Percentiles rank a stretch among this genome's conserved stretches.
Evolutionary conservation across 2,113 vertebrate genomes (phyloP).

Genomic region (Actinemys pallida): DNA sequence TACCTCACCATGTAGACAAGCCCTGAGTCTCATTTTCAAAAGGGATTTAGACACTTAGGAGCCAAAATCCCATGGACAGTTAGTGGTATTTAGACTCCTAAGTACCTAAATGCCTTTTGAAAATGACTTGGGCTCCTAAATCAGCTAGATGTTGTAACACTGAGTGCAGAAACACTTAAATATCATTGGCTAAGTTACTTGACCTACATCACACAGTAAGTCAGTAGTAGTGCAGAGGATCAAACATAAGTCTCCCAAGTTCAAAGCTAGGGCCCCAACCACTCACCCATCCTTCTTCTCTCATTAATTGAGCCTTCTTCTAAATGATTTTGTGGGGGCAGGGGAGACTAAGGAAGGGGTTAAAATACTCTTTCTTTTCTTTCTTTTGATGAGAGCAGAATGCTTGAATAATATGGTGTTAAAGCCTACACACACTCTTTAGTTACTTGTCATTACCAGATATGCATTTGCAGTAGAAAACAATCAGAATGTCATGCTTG

Average conservation of each 20-base stretch:
- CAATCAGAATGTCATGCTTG: conserved; percentile 26
- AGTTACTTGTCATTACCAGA: conserved; percentile 44
- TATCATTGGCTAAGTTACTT: not conserved
- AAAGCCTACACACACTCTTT: not conserved
- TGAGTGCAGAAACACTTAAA: not conserved
- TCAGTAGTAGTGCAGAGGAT: not conserved
- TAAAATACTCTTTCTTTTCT: not conserved
- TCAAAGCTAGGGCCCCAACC: not conserved
- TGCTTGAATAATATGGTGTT: conserved; percentile 29
- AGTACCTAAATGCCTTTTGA: not conserved
- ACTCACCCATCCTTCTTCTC: not conserved
- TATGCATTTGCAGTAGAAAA: conserved; percentile 14
- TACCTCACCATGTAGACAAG: not conserved
- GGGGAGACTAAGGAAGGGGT: not conserved
- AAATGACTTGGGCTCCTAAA: not conserved
- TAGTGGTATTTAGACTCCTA: not conserved
- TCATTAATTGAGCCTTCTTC: not conserved
- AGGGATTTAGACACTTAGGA: no score
- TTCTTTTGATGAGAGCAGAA: not conserved
- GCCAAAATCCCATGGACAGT: no score
- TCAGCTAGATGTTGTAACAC: not conserved
- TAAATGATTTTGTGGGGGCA: not conserved
- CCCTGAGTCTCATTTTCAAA: no score
- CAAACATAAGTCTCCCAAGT: not conserved
- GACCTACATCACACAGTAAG: not conserved